Base-by-base conservation (phyloP, 1,140 invertebrate genomes). In the Acromyrmex echinatior region DNA sequence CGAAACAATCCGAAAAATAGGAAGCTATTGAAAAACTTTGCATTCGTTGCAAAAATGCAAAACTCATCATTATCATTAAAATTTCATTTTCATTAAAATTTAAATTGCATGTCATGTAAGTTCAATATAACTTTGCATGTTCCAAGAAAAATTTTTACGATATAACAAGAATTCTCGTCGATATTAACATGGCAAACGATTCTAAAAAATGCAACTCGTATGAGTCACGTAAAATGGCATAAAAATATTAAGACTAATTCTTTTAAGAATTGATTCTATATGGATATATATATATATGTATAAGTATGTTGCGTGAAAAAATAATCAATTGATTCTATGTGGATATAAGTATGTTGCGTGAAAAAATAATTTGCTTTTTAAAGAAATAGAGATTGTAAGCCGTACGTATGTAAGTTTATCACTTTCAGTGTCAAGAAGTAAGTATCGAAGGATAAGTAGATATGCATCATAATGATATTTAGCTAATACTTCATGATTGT, bases 391-490 rank as follows among this genome's bases (percentile, higher is more conserved):
- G 49, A 81, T 21, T 56, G 49, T 68, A 62, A 84, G 80, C 70
- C 39, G n/a, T 73, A 62, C 9, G 14, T 74, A 58, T 62, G 39
- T 76, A 35, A 74, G 53, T 84, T 62, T 63, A 76, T 74, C 68
- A 76, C 70, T 63, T 28, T 74, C 51, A 25, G 25, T 70, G 14
- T 76, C 18, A 49, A 84, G 56, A 73, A 74, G 39, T 84, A 76
- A 84, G 80, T 84, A 82, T 84, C 80, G 16, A 84, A 63, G 70
- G 49, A 31, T 81, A 81, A 81, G 66, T 81, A 81, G 79, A 81
- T 81, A 81, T 45, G 66, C 65, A 81, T 53, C 51, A 81, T 58
- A 21, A 14, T 81, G 76, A 79, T 79, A 79, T 79, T 70, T 51
- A 39, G 16, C 45, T 80, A 81, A 81, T 21, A 71, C 12, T 71